These are phyloP conservation scores for Catagonus wagneri DNA, from an alignment of 2,113 vertebrate species.

Conservation along the genomic window DNA sequence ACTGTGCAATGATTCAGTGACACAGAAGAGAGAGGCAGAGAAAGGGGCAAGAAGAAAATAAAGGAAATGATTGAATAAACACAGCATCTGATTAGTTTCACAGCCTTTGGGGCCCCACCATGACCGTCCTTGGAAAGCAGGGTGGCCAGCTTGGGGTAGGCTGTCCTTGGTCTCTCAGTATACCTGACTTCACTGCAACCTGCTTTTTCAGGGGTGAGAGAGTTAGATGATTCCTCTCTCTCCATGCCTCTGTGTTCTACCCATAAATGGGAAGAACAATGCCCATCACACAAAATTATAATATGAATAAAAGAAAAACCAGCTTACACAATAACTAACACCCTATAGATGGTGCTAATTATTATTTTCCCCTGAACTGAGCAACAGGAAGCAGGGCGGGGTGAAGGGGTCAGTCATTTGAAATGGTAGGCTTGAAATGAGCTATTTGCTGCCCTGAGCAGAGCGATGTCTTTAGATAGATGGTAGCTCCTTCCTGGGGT, in stretches of 20 bases:
- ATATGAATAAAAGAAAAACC: background rate
- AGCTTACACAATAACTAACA: background rate
- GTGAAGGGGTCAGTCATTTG: background rate
- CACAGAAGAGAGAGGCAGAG: background rate
- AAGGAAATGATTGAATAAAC: background rate
- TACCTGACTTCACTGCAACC: background rate
- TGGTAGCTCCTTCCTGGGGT: background rate
- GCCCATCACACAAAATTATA: background rate
- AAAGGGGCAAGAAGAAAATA: background rate
- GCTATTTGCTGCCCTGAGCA: slow-evolving; percentile 32
- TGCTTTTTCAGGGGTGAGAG: background rate
- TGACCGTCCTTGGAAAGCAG: background rate
- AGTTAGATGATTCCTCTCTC: background rate
- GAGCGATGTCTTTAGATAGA: background rate
- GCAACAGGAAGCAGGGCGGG: background rate
- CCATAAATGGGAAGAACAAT: background rate
- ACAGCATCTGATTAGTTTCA: background rate
- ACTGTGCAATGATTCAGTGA: background rate
- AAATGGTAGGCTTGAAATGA: background rate
- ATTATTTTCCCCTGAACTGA: background rate
- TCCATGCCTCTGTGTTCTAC: background rate
- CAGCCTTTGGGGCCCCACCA: background rate
- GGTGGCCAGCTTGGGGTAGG: too few relatives aligned
- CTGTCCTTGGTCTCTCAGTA: background rate
- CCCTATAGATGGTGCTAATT: background rate